Evolutionary conservation across 2,113 vertebrate genomes (phyloP), one percentile per base, ranked within the genome.

Genomic region (Cyprinodon variegatus): DNA sequence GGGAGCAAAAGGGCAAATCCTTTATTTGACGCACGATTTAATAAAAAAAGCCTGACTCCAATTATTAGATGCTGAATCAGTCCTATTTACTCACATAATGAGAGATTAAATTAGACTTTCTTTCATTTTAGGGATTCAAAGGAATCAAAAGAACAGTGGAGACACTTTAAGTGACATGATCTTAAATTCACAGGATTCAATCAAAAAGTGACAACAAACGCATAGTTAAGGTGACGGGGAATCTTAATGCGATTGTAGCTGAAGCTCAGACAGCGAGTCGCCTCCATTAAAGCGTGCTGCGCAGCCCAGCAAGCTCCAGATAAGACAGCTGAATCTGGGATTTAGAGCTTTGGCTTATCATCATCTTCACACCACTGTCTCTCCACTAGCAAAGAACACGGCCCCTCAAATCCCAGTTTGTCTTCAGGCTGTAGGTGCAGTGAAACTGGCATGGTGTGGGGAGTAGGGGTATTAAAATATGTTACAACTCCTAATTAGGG

Each of bases 301-400:
- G 86, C 88, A 88, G 90, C 89, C 90, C 92, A 91, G 93, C 90
- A 93, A 57, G 90, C 90, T 87, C 85, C 85, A 89, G 93, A 94
- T 95, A 94, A 95, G 92, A 92, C 91, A 91, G 92, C 93, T 94
- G 93, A 94, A 91, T 92, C 92, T 87, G 86, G 93, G 93, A 94
- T 94, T 94, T 94, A 94, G 73, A 86, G 93, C 93, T 93, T 92
- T 90, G 92, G 92, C 91, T 94, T 94, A 94, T 94, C 92, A 84
- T 92, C 91, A 94, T 94, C 93, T 95, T 94, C 92, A 93, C 93
- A 92, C 94, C 91, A 87, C 92, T 83, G 92, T 91, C 89, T 92
- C 91, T 86, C 92, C 87, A 61, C 90, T 88, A 84, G 90, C 91
- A 88, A 77, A 78, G 85, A 90, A 91, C 90, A 87, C 70, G 62